phyloP scores from a whole-genome alignment of 2,113 vertebrate genomes.

The Synodontis membranacea region DNA sequence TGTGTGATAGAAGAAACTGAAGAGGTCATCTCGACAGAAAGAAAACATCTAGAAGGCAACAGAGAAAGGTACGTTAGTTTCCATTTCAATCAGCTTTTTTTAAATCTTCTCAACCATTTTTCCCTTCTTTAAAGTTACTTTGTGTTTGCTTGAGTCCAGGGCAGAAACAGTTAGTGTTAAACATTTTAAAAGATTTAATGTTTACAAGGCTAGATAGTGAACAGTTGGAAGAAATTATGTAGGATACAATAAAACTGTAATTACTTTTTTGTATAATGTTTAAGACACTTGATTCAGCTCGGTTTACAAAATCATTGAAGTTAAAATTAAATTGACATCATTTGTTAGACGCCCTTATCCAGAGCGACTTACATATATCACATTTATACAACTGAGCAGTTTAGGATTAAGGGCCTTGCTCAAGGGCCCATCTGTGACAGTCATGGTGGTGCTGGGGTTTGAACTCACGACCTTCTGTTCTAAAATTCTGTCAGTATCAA shows the following conservation, averaged over 20 bases:
- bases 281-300: neutral
- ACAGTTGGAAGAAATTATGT: neutral
- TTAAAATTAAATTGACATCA: too few relatives aligned
- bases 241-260: neutral
- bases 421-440: too few relatives aligned
- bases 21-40: slow-evolving; percentile 16
- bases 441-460: too few relatives aligned
- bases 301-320: neutral
- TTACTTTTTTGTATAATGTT: neutral
- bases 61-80: neutral
- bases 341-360: too few relatives aligned
- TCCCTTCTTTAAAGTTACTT: neutral
- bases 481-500: neutral
- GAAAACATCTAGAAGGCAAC: slow-evolving; percentile 42
- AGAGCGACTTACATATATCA: too few relatives aligned
- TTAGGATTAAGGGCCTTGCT: too few relatives aligned
- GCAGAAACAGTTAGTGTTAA: neutral
- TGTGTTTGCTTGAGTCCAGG: neutral
- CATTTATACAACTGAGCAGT: too few relatives aligned
- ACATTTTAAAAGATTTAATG: neutral
- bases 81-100: neutral
- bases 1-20: slow-evolving; percentile 31
- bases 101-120: neutral
- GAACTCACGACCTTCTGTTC: too few relatives aligned
- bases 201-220: neutral